Evolutionary conservation across 2,888 invertebrate species (phyloP), one percentile per base, ranked within the genome.

Genomic region (Cepaea hortensis): DNA sequence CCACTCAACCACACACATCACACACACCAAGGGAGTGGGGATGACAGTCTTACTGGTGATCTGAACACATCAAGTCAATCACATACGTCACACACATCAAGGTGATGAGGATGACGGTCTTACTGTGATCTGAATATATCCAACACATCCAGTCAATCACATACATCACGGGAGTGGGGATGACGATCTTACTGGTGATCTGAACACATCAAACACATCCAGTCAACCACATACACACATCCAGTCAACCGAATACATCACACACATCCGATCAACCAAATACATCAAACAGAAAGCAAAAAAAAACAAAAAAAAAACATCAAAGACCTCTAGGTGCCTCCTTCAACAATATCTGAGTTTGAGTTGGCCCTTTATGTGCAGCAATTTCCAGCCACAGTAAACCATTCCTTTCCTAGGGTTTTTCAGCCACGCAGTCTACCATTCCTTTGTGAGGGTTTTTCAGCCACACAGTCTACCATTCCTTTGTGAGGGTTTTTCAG

Each of bases 1-100:
- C n/a, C n/a, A n/a, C n/a, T n/a, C 62, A 62, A 62, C 62, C 62
- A 62, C 62, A 62, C 7, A 62, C 9, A 62, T 62, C 15, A 62
- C 15, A n/a, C n/a, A n/a, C n/a, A n/a, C n/a, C n/a, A n/a, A n/a
- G 15, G 96, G 96, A 7, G 13, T 13, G 13, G 23, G 13, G 15
- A 75, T 15, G 46, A 75, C 20, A 20, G 23, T n/a, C 11, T 70
- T 23, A n/a, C 23, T 55, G 55, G 5, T 55, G 55, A 55, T 55
- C 55, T 55, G 55, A 55, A 68, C 13, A 68, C 68, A n/a, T 35
- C 35, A 68, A 35, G 35, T 35, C 35, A 35, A 35, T 35, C 35
- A 35, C 11, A 20, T 9, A 48, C 11, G 1, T 35, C 35, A 35
- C 11, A 20, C 0, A 48, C 11, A 65, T 20, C 20, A 9, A 23